phyloP scores from a whole-genome alignment of 2,113 vertebrate genomes.

The Mustela lutreola region DNA sequence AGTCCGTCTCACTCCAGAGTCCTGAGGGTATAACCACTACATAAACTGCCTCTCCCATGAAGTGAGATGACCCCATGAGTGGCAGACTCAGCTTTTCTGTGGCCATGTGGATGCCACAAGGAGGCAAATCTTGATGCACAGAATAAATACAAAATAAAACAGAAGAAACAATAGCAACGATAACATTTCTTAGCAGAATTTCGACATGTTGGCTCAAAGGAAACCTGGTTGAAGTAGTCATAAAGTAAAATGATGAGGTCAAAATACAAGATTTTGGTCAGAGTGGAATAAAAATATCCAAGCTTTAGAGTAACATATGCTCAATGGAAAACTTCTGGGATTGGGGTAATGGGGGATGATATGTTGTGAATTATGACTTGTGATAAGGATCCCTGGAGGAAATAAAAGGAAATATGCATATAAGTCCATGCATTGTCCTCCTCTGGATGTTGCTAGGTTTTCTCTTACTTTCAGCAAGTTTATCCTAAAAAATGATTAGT shows the following conservation, averaged over 20 bases:
- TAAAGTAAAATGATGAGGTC: background rate
- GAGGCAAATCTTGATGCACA: background rate
- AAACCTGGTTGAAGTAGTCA: background rate
- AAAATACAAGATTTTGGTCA: constrained; percentile 21
- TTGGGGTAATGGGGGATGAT: background rate
- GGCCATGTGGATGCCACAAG: background rate
- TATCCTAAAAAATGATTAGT: background rate
- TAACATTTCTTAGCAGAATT: background rate
- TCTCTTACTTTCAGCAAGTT: constrained; percentile 1
- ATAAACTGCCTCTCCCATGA: background rate
- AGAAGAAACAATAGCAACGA: background rate
- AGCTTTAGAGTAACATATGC: background rate
- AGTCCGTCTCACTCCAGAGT: background rate
- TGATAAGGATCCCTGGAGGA: background rate
- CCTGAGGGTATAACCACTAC: background rate
- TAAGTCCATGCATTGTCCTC: background rate
- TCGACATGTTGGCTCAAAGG: background rate
- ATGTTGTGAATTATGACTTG: background rate
- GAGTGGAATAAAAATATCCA: background rate
- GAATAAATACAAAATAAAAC: background rate
- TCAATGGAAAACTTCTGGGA: background rate
- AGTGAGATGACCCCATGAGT: background rate
- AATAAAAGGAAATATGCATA: background rate
- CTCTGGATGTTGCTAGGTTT: background rate
- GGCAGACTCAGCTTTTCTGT: background rate